phyloP scores from a whole-genome alignment of 92 coral and sea anemone species.

The Actinernus sp. region DNA sequence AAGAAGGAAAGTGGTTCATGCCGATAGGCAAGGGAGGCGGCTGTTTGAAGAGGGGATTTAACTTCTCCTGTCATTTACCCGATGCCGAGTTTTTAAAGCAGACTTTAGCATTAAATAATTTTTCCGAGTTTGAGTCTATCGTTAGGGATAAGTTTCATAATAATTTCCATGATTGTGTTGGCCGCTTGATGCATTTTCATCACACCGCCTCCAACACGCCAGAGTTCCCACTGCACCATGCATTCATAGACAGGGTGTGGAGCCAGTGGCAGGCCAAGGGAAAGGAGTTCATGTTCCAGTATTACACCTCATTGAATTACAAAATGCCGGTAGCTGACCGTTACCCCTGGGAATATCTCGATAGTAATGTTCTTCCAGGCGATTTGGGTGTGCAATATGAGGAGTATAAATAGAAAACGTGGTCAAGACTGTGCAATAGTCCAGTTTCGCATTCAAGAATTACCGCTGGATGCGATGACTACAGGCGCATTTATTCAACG shows the following conservation, averaged over 20 bases:
- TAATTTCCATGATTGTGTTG: conserved; percentile 73
- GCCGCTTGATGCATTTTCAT: conserved; percentile 62
- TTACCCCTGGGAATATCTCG: conserved; percentile 80
- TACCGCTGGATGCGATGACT: no score
- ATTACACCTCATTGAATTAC: conserved; percentile 31
- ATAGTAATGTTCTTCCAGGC: conserved; percentile 71
- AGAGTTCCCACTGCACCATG: conserved; percentile 86
- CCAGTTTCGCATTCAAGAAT: no score
- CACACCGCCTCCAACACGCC: conserved; percentile 73
- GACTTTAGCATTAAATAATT: conserved; percentile 30
- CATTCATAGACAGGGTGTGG: conserved; percentile 92
- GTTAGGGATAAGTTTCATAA: conserved; percentile 67
- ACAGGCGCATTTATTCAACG: no score
- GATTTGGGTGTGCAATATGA: conserved; percentile 58
- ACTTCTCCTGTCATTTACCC: conserved; percentile 30
- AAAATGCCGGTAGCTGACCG: conserved; percentile 66
- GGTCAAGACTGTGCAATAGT: no score
- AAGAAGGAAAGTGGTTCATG: conserved; percentile 34
- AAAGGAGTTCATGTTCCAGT: conserved; percentile 38
- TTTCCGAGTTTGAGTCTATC: conserved; percentile 46
- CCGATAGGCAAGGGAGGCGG: conserved; percentile 63
- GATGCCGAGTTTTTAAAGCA: conserved; percentile 22
- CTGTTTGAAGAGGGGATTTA: conserved; percentile 66
- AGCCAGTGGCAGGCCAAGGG: conserved; percentile 71
- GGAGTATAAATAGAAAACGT: no score